phyloP scores from a whole-genome alignment of 1,140 invertebrate genomes.

The Drosophila tani region DNA sequence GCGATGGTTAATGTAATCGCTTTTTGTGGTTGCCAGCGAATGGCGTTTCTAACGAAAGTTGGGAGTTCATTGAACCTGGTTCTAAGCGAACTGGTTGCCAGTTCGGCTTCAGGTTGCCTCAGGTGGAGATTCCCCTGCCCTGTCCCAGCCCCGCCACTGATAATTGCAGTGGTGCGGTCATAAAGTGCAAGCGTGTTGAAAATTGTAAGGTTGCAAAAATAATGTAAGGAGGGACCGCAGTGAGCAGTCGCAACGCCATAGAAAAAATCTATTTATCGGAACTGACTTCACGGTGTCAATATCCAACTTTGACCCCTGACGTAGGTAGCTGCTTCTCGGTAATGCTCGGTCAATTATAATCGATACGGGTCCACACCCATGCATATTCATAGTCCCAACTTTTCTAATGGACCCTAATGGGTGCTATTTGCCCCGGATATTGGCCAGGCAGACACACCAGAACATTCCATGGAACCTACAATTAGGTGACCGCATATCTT shows the following conservation, averaged over 20 bases:
- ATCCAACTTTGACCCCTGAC: constrained; percentile 45
- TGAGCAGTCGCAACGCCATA: constrained; percentile 12
- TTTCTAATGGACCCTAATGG: constrained; percentile 40
- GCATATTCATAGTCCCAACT: constrained; percentile 29
- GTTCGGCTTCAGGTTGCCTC: constrained; percentile 37
- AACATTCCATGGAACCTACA: constrained; percentile 22
- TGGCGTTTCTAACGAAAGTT: constrained; percentile 50
- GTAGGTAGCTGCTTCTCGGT: constrained; percentile 22
- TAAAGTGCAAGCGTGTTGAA: constrained; percentile 72
- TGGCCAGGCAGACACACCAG: constrained; percentile 6
- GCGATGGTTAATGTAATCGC: constrained; percentile 23
- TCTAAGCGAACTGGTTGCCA: constrained; percentile 41
- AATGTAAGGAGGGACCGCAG: constrained; percentile 11
- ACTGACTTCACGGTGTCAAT: constrained; percentile 3
- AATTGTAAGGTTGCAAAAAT: constrained; percentile 73
- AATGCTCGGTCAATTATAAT: constrained; percentile 19
- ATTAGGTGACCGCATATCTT: constrained; percentile 17
- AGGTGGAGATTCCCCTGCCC: constrained; percentile 21
- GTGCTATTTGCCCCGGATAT: constrained; percentile 43
- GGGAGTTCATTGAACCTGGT: constrained; percentile 34
- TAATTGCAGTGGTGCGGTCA: constrained; percentile 67
- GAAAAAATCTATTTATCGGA: constrained; percentile 11
- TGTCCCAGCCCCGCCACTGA: constrained; percentile 29
- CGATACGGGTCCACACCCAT: constrained; percentile 6
- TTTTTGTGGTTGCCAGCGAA: constrained; percentile 22